Conservation (phyloP, 2,113 vertebrate species). For the Pterocles burchelli region DNA sequence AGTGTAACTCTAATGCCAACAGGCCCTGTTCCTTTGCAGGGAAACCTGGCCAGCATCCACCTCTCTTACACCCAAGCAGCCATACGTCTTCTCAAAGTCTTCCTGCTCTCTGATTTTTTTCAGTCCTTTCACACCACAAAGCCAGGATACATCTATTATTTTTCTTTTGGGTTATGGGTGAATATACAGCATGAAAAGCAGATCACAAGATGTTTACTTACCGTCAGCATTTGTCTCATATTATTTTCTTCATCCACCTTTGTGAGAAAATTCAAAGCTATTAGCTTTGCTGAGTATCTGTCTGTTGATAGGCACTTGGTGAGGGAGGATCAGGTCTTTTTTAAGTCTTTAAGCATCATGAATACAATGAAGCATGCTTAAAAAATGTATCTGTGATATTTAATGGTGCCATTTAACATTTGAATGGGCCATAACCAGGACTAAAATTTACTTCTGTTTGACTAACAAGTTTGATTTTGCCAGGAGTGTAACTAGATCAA, state of each 20-base stretch:
- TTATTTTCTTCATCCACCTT: not conserved
- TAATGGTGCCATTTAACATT: conserved; percentile 15
- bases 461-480: conserved; percentile 16
- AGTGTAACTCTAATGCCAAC: not conserved
- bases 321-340: not conserved
- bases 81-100: not conserved
- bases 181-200: not conserved
- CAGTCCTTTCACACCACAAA: not conserved
- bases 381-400: not conserved
- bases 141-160: not conserved
- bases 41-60: not conserved
- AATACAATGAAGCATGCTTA: not conserved
- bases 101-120: not conserved
- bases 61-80: not conserved
- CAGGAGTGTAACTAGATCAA: not conserved
- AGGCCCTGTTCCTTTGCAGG: not conserved
- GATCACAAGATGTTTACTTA: not conserved
- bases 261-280: not conserved
- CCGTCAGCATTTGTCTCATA: not conserved
- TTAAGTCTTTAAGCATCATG: not conserved
- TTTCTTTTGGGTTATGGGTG: not conserved
- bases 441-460: conserved; percentile 41
- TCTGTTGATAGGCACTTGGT: not conserved
- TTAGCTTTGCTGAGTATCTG: not conserved
- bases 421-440: not conserved